Evolutionary conservation across 2,888 invertebrate species (phyloP).

Genomic region (Mythimna vitellina): DNA sequence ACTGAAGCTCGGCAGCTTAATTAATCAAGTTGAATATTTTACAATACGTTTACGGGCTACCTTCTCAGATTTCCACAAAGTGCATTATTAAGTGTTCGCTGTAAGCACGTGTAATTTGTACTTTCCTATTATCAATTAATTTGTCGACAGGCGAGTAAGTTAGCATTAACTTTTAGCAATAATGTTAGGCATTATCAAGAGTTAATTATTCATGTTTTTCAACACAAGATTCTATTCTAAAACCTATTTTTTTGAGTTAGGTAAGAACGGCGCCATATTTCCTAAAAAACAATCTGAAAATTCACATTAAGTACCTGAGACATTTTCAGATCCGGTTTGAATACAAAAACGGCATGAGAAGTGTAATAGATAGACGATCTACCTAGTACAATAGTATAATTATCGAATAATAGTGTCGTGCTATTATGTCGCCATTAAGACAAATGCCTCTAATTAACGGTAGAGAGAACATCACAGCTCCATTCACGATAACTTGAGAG

Average conservation of each 20-base stretch:
- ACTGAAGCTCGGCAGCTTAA: slow-evolving; percentile 12
- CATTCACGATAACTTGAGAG: slow-evolving; percentile 33
- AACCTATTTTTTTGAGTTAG: not conserved
- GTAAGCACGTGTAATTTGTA: slow-evolving; percentile 13
- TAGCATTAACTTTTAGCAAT: not conserved
- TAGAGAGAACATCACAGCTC: slow-evolving; percentile 33
- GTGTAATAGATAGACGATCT: not conserved
- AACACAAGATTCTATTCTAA: not conserved
- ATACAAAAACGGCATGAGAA: not conserved
- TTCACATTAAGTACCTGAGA: not conserved
- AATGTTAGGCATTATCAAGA: not conserved
- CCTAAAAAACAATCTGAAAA: not conserved
- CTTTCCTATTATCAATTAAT: not conserved
- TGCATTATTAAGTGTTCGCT: slow-evolving; percentile 33
- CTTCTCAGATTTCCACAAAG: slow-evolving; percentile 4
- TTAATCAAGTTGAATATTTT: slow-evolving; percentile 34
- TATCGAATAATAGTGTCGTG: slow-evolving; percentile 40
- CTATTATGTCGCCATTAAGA: slow-evolving; percentile 45
- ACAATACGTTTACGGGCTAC: slow-evolving; percentile 6
- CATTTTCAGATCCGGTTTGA: not conserved
- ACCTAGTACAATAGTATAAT: slow-evolving; percentile 43
- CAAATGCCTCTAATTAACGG: slow-evolving; percentile 56
- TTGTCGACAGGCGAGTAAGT: no score
- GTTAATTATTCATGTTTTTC: not conserved
- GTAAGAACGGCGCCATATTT: not conserved